Evolutionary conservation across 2,113 vertebrate species (phyloP).

Genomic region (Fregata magnificens): DNA sequence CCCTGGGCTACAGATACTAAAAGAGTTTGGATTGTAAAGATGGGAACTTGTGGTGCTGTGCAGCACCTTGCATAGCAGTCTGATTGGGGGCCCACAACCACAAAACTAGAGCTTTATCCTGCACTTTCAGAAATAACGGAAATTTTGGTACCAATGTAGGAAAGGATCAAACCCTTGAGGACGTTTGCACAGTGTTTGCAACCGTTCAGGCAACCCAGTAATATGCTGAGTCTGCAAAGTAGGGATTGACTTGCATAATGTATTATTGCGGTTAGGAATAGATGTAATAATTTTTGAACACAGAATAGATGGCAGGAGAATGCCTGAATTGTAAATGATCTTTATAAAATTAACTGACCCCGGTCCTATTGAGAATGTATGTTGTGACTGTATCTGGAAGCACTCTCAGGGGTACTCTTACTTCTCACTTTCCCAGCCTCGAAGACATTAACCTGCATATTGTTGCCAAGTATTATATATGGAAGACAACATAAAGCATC

Average conservation of each 20-base stretch:
- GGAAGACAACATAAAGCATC: neutral
- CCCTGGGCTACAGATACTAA: neutral
- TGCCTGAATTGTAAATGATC: neutral
- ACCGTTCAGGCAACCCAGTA: neutral
- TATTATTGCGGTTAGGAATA: neutral
- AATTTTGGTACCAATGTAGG: neutral
- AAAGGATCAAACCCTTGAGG: neutral
- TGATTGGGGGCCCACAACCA: neutral
- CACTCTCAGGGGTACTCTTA: neutral
- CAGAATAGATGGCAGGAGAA: neutral
- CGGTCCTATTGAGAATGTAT: accelerated
- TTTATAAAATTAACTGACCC: neutral
- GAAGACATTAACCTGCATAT: neutral
- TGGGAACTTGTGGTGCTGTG: neutral
- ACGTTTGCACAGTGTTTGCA: neutral
- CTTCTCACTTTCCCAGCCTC: neutral
- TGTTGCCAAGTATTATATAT: neutral
- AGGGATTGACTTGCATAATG: neutral
- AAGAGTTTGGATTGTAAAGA: neutral
- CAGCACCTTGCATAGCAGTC: neutral
- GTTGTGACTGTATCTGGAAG: neutral
- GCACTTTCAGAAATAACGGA: neutral
- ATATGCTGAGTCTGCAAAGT: neutral
- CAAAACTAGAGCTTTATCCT: neutral
- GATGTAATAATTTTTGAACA: neutral